Evolutionary conservation across 1,140 invertebrate genomes (phyloP).

Genomic region (Brachionus koreanus): DNA sequence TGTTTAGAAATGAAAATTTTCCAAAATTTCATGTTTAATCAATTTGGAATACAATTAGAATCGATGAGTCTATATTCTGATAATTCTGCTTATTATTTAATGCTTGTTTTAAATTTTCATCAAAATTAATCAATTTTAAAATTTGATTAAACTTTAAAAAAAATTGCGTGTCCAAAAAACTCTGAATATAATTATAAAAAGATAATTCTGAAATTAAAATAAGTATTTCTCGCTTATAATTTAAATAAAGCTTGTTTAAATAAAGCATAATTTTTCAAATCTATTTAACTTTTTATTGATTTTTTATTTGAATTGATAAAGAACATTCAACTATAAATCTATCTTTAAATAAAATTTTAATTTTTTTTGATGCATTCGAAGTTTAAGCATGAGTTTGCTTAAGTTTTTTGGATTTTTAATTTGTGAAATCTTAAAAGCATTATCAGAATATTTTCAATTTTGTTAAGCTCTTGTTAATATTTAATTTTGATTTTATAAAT

Average conservation of each 20-base stretch:
- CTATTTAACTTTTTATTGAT: neutral
- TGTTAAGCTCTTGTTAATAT: neutral
- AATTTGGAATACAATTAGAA: neutral
- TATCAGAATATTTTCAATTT: conserved; percentile 8
- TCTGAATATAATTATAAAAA: neutral
- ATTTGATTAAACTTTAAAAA: neutral
- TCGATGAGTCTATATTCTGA: neutral
- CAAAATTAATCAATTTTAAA: conserved; percentile 11
- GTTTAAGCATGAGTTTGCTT: neutral
- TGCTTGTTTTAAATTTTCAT: neutral
- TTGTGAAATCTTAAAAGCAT: neutral
- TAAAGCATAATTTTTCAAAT: neutral
- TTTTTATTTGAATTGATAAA: neutral
- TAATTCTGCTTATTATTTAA: neutral
- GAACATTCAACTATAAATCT: neutral
- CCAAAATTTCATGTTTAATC: neutral
- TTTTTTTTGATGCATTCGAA: neutral
- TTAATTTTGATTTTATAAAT: neutral
- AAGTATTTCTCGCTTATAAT: neutral
- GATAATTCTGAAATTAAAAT: neutral
- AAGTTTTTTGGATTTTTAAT: neutral
- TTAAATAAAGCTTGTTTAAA: neutral
- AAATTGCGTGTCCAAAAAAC: neutral
- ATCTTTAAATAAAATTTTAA: neutral
- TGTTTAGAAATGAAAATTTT: neutral